A percentile compares a stretch with the other conserved stretches of the same genome.
These are phyloP conservation scores for Bergia puertoricense DNA, from an alignment of 92 coral and sea anemone genomes.

Conservation along the genomic window DNA sequence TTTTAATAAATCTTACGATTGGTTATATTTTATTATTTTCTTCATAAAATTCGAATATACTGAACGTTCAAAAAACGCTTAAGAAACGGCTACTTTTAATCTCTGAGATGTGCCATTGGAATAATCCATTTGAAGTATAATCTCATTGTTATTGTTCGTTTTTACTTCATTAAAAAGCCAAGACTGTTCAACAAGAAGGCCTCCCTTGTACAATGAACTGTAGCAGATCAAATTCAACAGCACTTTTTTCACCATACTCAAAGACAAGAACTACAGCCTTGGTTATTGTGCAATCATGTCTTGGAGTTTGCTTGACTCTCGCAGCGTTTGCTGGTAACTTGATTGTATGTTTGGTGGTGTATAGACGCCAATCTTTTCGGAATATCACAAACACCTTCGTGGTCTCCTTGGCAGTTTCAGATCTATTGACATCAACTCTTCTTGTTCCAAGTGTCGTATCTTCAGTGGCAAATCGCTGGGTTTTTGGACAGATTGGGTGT, in stretches of 20 bases:
- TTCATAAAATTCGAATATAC: too few relatives aligned
- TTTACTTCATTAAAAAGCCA: neutral
- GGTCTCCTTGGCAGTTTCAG: conserved; percentile 21
- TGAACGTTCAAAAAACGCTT: too few relatives aligned
- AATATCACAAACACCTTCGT: conserved; percentile 18
- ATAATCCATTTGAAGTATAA: too few relatives aligned
- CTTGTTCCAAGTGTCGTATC: neutral
- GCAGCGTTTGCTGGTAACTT: conserved; percentile 13
- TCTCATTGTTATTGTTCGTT: neutral
- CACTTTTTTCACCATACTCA: too few relatives aligned
- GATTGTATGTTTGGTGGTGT: conserved; percentile 18
- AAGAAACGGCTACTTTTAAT: too few relatives aligned
- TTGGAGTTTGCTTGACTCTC: neutral
- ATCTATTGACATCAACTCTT: conserved; percentile 6
- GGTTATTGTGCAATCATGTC: neutral
- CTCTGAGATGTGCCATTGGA: too few relatives aligned
- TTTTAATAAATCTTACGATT: too few relatives aligned
- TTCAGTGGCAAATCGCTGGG: conserved; percentile 15
- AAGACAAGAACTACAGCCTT: neutral
- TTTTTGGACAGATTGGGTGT: conserved; percentile 23
- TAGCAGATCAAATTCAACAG: neutral
- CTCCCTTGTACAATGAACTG: neutral
- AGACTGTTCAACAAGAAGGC: neutral
- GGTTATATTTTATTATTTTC: too few relatives aligned
- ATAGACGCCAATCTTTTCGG: conserved; percentile 1